These are phyloP conservation scores for Drymonia ruficornis DNA, from an alignment of 2,888 invertebrate species.

Conservation along the genomic window DNA sequence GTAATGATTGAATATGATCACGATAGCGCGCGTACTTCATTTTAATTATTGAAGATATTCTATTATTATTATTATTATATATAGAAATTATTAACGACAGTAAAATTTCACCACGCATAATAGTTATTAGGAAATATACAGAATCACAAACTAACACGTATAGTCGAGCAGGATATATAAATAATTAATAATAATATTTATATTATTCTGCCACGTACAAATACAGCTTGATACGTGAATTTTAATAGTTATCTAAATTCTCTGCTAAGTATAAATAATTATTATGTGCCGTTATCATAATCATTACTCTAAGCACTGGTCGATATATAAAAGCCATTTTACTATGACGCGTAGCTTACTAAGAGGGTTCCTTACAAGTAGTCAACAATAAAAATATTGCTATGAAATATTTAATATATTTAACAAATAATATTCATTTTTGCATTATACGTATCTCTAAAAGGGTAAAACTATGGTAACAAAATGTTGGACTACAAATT, in stretches of 20 bases:
- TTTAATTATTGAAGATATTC: constrained; percentile 32
- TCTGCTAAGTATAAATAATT: constrained; percentile 40
- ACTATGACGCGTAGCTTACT: constrained; percentile 57
- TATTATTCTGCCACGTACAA: constrained; percentile 42
- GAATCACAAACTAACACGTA: constrained; percentile 57
- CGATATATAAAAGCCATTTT: constrained; percentile 59
- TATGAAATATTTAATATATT: constrained; percentile 64
- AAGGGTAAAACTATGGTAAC: constrained; percentile 71
- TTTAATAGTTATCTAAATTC: constrained; percentile 37
- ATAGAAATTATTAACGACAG: constrained; percentile 42
- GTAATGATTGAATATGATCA: constrained; percentile 69
- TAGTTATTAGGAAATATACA: constrained; percentile 44
- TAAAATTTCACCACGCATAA: constrained; percentile 44
- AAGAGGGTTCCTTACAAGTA: constrained; percentile 76
- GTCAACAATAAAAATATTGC: constrained; percentile 78
- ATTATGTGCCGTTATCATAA: constrained; percentile 36
- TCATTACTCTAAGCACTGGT: constrained; percentile 54
- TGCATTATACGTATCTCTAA: constrained; percentile 61
- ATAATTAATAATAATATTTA: constrained; percentile 19
- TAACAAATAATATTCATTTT: constrained; percentile 57
- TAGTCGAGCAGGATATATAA: constrained; percentile 45
- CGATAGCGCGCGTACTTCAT: constrained; percentile 45
- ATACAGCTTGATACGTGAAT: constrained; percentile 53
- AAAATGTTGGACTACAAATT: constrained; percentile 66
- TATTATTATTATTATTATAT: constrained; percentile 42